phyloP scores from a whole-genome alignment of 1,140 invertebrate genomes.

The Cylas formicarius region DNA sequence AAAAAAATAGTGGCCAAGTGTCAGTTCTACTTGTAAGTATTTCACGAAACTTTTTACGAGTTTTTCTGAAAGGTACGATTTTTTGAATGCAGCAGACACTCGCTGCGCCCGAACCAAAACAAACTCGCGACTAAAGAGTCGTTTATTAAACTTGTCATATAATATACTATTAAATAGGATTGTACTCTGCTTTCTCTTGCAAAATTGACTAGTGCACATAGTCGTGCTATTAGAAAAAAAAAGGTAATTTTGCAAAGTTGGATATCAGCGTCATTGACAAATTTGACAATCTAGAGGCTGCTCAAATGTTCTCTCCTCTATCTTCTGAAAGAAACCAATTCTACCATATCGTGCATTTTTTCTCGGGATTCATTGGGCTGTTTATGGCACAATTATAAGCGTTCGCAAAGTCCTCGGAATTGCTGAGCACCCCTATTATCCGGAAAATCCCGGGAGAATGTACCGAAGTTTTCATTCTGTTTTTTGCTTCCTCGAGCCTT shows the following conservation, averaged over 20 bases:
- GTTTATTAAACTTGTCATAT: too few species aligned
- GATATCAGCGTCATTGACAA: too few species aligned
- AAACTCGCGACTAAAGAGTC: too few species aligned
- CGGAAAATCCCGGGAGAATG: slow-evolving; percentile 67
- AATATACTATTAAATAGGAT: too few species aligned
- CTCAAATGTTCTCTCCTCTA: too few species aligned
- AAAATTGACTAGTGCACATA: too few species aligned
- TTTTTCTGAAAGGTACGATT: too few species aligned
- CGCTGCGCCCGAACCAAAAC: too few species aligned
- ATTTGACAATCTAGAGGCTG: not conserved
- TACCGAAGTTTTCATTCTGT: slow-evolving; percentile 70
- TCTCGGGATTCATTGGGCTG: slow-evolving; percentile 68
- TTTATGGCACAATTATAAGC: slow-evolving; percentile 62
- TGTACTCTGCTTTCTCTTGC: too few species aligned
- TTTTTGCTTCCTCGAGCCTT: slow-evolving; percentile 73
- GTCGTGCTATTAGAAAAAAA: too few species aligned
- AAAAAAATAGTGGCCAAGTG: not conserved
- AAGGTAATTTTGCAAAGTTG: too few species aligned
- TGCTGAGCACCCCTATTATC: slow-evolving; percentile 76
- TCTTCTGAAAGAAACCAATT: slow-evolving; percentile 1
- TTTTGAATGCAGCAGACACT: too few species aligned
- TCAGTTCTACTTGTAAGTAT: not conserved
- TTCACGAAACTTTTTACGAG: not conserved
- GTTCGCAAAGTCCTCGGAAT: slow-evolving; percentile 69
- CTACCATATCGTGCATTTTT: slow-evolving; percentile 79